These are phyloP conservation scores for Athrips mouffetella DNA, from an alignment of 2,888 invertebrate genomes.

Conservation along the genomic window DNA sequence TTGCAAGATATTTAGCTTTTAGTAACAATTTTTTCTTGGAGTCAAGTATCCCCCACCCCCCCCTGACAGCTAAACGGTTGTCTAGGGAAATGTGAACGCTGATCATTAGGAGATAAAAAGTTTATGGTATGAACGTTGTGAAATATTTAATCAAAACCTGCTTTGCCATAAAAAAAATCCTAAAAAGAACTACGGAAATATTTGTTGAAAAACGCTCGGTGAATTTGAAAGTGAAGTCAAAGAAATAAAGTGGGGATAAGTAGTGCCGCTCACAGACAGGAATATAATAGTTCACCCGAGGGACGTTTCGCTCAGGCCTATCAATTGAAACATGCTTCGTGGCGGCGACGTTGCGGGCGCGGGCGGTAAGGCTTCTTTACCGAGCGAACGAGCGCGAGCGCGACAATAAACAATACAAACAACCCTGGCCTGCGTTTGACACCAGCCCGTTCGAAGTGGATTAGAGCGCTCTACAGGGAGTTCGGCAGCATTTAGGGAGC, in stretches of 20 bases:
- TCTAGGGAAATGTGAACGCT: no score
- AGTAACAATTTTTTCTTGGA: no score
- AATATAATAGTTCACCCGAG: constrained; percentile 52
- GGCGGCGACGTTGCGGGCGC: constrained; percentile 32
- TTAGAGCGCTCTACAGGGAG: constrained; percentile 73
- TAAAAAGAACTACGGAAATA: background rate
- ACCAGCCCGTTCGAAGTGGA: constrained; percentile 75
- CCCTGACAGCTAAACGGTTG: no score
- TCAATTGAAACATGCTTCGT: constrained; percentile 66
- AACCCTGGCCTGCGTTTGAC: constrained; percentile 76
- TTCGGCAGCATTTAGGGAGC: constrained; percentile 76
- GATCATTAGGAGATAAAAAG: no score
- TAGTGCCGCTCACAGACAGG: constrained; percentile 43
- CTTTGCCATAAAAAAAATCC: background rate
- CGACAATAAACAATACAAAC: constrained; percentile 79
- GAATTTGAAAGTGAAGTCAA: constrained; percentile 31
- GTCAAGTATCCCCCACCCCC: no score
- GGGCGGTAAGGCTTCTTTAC: constrained; percentile 56
- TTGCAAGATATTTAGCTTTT: no score
- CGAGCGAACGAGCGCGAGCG: constrained; percentile 56
- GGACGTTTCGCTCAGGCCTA: constrained; percentile 52
- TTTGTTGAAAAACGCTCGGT: background rate
- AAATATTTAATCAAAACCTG: no score
- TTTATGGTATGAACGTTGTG: no score
- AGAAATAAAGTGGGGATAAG: constrained; percentile 52